Evolutionary conservation across 2,797 vertebrate genomes (phyloP).

Genomic region (Fundulus diaphanus): DNA sequence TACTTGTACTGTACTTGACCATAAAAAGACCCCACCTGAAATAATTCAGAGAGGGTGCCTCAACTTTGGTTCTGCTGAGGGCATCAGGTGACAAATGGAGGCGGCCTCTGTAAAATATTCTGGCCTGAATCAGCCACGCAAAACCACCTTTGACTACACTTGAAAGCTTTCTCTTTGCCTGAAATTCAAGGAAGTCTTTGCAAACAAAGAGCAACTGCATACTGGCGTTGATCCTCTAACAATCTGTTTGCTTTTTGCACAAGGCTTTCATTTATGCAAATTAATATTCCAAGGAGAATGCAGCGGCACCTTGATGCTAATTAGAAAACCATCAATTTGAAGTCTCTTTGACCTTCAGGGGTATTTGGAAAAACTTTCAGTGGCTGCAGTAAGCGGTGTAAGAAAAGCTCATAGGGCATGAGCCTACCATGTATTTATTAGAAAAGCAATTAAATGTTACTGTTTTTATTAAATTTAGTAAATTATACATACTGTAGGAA

Average conservation of each 20-base stretch:
- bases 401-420: background rate
- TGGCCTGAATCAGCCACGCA: background rate
- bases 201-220: constrained; percentile 7
- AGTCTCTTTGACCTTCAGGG: constrained; percentile 62
- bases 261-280: constrained; percentile 43
- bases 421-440: background rate
- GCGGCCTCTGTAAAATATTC: no score
- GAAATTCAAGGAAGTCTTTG: background rate
- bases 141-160: background rate
- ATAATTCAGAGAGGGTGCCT: no score
- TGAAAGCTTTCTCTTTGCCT: background rate
- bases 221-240: constrained; percentile 9
- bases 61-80: no score
- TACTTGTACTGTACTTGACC: no score
- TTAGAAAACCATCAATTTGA: constrained; percentile 52
- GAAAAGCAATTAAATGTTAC: background rate
- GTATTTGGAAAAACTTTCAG: constrained; percentile 40
- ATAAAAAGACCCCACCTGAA: no score
- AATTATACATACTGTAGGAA: background rate
- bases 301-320: constrained; percentile 46
- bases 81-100: no score
- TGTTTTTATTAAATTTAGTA: constrained; percentile 5
- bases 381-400: background rate
- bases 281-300: constrained; percentile 63
- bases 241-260: constrained; percentile 17